Base-by-base conservation (phyloP, 2,797 vertebrate species). In the Bovichtus variegatus region DNA sequence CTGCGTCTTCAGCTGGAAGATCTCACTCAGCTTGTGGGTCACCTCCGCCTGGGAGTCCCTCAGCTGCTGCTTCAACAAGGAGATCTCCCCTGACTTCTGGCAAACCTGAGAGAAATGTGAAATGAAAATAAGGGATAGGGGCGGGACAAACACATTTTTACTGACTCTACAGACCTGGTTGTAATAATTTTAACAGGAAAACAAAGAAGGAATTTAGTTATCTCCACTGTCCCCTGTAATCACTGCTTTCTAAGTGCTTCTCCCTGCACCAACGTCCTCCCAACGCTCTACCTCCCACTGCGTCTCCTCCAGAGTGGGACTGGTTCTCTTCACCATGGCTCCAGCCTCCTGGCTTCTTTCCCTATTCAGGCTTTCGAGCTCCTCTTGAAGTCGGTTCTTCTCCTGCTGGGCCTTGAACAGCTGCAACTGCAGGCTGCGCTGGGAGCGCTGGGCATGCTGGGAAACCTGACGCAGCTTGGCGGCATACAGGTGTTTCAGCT, bases 81-180 rank as follows among this genome's bases (percentile, higher is more conserved):
- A 97, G 81, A 99, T 99, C 92, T 99, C 98, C 0, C 98, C 98
- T 0, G 97, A 96, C 87, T 99, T 99, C 94, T 99, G 98, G 91
- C 98, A 99, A 78, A 99, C 98, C 98, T 99, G 90, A 12, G 80
- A 78, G 18, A 72, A n/a, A 66, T 27, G 44, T n/a, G n/a, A n/a
- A n/a, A n/a, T 61, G 16, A 51, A 10, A 47, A 61, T 51, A 0
- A 31, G n/a, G 15, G 11, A 2, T 3, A 0, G 21, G 6, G 7
- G 25, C 19, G 49, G 3, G 11, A 50, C 36, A 60, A 43, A n/a
- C 12, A 46, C 5, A 58, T 59, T 41, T 64, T 58, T 75, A 47
- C n/a, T 49, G 61, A 53, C 34, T 46, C 36, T 18, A 12, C 0
- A 0, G 27, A 57, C 23, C n/a, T 27, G 7, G 8, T 11, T 49